A percentile compares a stretch with the other conserved stretches of the same genome.
These are phyloP conservation scores for Pipa parva DNA, from an alignment of 2,113 vertebrate genomes.

Conservation along the genomic window DNA sequence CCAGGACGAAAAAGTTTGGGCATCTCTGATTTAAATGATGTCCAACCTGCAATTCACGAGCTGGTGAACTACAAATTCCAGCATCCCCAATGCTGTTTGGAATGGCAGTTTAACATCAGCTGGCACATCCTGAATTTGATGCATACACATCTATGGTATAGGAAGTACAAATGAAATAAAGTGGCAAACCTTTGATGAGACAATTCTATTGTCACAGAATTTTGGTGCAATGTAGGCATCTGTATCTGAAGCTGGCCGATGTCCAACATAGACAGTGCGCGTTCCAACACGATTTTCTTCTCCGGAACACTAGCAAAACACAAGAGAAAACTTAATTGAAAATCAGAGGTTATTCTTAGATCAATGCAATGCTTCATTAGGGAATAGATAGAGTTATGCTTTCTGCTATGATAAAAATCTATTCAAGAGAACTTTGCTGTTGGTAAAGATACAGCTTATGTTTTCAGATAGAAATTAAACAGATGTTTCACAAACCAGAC, in stretches of 20 bases:
- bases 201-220: conserved; percentile 94
- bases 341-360: neutral
- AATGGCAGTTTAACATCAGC: too few relatives aligned
- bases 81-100: too few relatives aligned
- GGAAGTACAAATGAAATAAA: too few relatives aligned
- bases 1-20: too few relatives aligned
- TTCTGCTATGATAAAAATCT: too few relatives aligned
- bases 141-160: too few relatives aligned
- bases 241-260: conserved; percentile 60
- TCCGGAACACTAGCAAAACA: conserved; percentile 69
- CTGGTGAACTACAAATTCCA: too few relatives aligned
- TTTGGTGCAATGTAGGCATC: conserved; percentile 80
- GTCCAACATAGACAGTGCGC: conserved; percentile 85
- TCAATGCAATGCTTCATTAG: neutral
- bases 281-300: conserved; percentile 89
- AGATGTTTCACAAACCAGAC: neutral
- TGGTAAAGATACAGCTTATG: neutral
- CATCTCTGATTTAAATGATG: too few relatives aligned
- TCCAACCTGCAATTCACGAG: too few relatives aligned
- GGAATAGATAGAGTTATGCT: too few relatives aligned
- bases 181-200: conserved; percentile 94
- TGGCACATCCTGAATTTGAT: too few relatives aligned
- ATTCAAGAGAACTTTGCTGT: too few relatives aligned
- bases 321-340: conserved; percentile 11
- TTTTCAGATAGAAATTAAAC: neutral